These are phyloP conservation scores for Acridotheres tristis DNA, from an alignment of 2,797 vertebrate species.

Conservation along the genomic window DNA sequence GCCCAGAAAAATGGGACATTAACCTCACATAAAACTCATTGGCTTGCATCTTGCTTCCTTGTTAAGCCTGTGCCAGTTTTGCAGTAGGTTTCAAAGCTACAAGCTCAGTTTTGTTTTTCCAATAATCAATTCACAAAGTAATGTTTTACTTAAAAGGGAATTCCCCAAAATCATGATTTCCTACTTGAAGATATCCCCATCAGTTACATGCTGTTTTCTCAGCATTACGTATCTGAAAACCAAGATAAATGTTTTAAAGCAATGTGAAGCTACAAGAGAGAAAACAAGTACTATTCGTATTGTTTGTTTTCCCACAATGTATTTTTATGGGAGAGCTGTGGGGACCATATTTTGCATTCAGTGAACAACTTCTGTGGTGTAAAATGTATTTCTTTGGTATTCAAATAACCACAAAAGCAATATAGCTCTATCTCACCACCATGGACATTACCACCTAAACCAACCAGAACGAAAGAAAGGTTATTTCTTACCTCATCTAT, in stretches of 20 bases:
- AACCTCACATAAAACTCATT: conserved; percentile 48
- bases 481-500: conserved; percentile 46
- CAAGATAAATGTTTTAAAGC: background rate
- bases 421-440: background rate
- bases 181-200: background rate
- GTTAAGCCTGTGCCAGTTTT: conserved; percentile 13
- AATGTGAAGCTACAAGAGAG: background rate
- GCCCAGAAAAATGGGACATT: conserved; percentile 32
- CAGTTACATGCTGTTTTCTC: background rate
- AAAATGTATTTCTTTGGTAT: conserved; percentile 24
- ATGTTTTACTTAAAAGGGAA: background rate
- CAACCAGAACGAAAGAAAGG: background rate
- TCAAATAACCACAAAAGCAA: conserved; percentile 11
- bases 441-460: conserved; percentile 39
- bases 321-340: background rate
- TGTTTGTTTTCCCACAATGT: conserved; percentile 10
- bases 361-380: background rate
- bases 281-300: background rate
- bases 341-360: background rate
- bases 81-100: conserved; percentile 7
- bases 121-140: background rate
- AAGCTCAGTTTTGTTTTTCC: background rate
- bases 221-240: background rate
- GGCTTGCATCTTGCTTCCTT: conserved; percentile 17
- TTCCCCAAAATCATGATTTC: background rate